Evolutionary conservation across 2,113 vertebrate genomes (phyloP).

Genomic region (Archilochus colubris): DNA sequence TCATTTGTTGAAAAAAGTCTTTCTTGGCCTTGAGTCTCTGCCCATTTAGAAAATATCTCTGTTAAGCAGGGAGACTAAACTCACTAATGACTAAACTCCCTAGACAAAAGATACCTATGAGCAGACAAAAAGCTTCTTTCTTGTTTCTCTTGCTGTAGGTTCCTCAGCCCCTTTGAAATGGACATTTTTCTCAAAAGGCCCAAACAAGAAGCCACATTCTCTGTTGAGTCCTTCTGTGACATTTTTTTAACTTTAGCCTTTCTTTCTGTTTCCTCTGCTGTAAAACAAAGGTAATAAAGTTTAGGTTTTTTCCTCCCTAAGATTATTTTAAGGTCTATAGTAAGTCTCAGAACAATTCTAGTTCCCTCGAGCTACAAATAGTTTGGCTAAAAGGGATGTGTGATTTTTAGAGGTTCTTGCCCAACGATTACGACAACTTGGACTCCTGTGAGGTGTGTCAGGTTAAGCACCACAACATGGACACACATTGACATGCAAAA

Average conservation of each 20-base stretch:
- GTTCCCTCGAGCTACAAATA: neutral
- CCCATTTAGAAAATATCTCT: neutral
- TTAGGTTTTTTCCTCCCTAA: neutral
- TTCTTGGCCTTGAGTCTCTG: neutral
- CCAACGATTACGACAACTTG: neutral
- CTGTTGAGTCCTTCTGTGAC: neutral
- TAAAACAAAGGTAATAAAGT: neutral
- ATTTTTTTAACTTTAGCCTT: neutral
- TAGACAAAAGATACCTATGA: neutral
- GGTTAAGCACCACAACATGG: neutral
- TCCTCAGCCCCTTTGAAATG: neutral
- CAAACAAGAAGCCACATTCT: neutral
- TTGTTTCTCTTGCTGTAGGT: neutral
- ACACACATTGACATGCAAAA: neutral
- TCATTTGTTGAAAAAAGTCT: neutral
- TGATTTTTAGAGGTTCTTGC: slow-evolving; percentile 25
- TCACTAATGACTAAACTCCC: neutral
- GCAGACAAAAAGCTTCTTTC: neutral
- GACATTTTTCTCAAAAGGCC: neutral
- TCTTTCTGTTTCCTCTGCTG: neutral
- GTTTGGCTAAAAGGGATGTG: neutral
- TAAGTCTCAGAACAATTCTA: neutral
- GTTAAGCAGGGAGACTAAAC: neutral
- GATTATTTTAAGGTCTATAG: neutral
- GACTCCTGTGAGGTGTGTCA: neutral